Base-by-base conservation (phyloP, 2,797 vertebrate genomes). In the Cynodonichthys magdalenae region DNA sequence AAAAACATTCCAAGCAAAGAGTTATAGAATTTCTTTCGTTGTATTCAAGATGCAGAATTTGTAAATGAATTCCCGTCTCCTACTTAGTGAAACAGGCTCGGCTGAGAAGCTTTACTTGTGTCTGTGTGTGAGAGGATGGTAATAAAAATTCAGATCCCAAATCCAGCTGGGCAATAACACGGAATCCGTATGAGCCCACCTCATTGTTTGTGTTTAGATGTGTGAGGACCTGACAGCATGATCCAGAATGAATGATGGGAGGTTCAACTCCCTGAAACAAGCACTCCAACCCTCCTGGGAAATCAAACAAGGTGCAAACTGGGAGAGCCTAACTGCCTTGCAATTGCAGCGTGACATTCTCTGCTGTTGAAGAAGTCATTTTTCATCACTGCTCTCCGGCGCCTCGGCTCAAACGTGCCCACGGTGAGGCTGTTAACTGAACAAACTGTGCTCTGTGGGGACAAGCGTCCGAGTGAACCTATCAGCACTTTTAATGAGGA, bases 221-320 rank as follows among this genome's bases (percentile, higher is more conserved):
- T 79, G 71, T 58, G 31, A 62, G 67, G 65, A 80, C 83, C 74
- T 84, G 88, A 86, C 82, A 77, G 83, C 65, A 39, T 71, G 79
- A 89, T 85, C 80, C 74, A 8, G 64, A 72, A 83, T 91, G 89
- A 91, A 74, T 77, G 90, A 92, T 91, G 86, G 81, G 86, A 81
- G 68, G 65, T 80, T 75, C 71, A 68, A 77, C 83, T 83, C 76
- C 69, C 83, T 53, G 81, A 90, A 92, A 92, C 89, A 83, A 92
- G 86, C 76, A 58, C 78, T 54, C 17, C 18, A 42, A 64, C 77
- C 85, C 83, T 71, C 67, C 46, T 66, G 92, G 93, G 92, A 93
- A 93, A 94, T 94, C 91, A 92, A 87, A 88, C 66, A 15, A 77
- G 69, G 72, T 74, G 74, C 73, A 63, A 74, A 81, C 80, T 48